A percentile compares a stretch with the other conserved stretches of the same genome.
phyloP scores from a whole-genome alignment of 2,797 vertebrate genomes.

The Pampus argenteus region DNA sequence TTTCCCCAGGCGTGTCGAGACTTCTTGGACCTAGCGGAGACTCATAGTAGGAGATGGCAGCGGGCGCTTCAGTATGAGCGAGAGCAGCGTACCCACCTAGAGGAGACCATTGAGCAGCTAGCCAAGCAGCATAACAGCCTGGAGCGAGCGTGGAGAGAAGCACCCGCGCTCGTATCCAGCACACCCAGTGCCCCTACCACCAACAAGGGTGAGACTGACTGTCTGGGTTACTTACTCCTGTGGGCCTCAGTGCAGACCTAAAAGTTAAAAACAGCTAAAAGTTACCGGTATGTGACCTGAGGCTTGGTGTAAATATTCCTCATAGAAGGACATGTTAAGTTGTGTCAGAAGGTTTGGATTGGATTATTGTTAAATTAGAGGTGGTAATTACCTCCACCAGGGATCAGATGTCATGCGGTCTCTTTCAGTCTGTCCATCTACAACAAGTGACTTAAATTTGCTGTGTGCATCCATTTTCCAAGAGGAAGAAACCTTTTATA shows the following conservation, averaged over 20 bases:
- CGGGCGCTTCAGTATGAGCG: conserved; percentile 97
- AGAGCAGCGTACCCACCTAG: conserved; percentile 94
- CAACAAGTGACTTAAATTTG: not conserved
- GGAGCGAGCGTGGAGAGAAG: conserved; percentile 94
- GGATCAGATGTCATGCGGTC: not conserved
- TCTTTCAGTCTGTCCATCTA: conserved; percentile 1
- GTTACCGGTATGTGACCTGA: conserved; percentile 37
- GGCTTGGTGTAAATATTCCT: conserved; percentile 19
- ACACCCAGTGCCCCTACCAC: conserved; percentile 76
- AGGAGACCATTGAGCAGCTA: conserved; percentile 98
- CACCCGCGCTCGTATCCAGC: conserved; percentile 84
- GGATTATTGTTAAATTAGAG: conserved; percentile 22
- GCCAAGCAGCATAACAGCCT: conserved; percentile 99
- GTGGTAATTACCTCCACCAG: conserved; percentile 19
- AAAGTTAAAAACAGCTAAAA: too few relatives aligned
- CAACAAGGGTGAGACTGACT: conserved; percentile 86
- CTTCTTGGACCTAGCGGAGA: conserved; percentile 95
- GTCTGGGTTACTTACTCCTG: conserved; percentile 4
- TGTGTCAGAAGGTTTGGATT: conserved; percentile 47
- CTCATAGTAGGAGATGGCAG: conserved; percentile 96
- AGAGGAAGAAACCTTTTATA: not conserved
- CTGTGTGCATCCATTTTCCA: not conserved
- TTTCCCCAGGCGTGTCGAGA: conserved; percentile 93
- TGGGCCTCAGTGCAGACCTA: not conserved
- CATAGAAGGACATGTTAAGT: conserved; percentile 2